phyloP scores from a whole-genome alignment of 2,797 vertebrate genomes.

The Gouania willdenowi region DNA sequence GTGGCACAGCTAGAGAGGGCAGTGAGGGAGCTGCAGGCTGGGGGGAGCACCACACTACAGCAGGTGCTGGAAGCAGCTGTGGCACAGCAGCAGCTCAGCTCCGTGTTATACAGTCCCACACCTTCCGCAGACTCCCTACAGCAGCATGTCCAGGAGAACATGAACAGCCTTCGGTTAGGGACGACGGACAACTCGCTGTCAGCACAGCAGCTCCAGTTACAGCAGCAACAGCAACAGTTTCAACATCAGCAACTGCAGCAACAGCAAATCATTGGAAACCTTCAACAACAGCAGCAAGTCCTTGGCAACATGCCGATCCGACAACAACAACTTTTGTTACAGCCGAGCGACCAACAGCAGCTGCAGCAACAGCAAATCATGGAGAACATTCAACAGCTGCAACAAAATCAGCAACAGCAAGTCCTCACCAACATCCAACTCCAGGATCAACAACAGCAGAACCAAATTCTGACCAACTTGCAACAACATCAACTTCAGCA shows the following conservation, averaged over 20 bases:
- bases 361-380: slow-evolving; percentile 55
- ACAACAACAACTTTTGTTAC: slow-evolving; percentile 69
- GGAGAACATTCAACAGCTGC: slow-evolving; percentile 65
- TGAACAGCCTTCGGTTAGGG: slow-evolving; percentile 88
- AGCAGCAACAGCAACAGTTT: slow-evolving; percentile 63
- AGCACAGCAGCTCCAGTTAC: slow-evolving; percentile 69
- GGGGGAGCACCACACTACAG: slow-evolving; percentile 79
- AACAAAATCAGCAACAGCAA: slow-evolving; percentile 76
- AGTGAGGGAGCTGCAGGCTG: slow-evolving; percentile 88
- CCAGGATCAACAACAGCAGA: slow-evolving; percentile 74
- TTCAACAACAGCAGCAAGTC: slow-evolving; percentile 50
- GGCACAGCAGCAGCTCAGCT: slow-evolving; percentile 84
- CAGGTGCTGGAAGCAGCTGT: slow-evolving; percentile 89
- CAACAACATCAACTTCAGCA: slow-evolving; percentile 70
- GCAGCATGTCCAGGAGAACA: slow-evolving; percentile 89
- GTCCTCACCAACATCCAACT: slow-evolving; percentile 76
- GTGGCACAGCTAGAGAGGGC: slow-evolving; percentile 91
- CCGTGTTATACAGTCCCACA: slow-evolving; percentile 88
- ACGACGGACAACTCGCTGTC: slow-evolving; percentile 81
- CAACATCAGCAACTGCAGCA: slow-evolving; percentile 56
- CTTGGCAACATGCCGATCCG: slow-evolving; percentile 66
- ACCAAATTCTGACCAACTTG: slow-evolving; percentile 70
- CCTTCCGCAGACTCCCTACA: slow-evolving; percentile 83
- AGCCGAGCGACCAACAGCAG: slow-evolving; percentile 59
- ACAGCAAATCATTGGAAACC: slow-evolving; percentile 60